Conservation (phyloP, 2,113 vertebrate genomes). For the Hippopotamus amphibius region DNA sequence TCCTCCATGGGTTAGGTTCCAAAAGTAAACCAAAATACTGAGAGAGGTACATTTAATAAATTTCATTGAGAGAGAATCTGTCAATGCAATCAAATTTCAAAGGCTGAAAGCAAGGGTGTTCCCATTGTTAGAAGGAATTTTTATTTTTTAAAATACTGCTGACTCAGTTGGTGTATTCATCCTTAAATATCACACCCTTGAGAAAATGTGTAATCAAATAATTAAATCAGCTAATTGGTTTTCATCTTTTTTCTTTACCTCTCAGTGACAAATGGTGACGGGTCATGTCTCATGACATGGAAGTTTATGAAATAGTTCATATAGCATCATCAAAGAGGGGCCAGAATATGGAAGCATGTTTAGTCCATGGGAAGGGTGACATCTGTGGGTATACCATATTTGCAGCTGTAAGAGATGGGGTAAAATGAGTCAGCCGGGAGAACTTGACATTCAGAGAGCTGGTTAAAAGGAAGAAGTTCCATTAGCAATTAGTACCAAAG, state of each 20-base stretch:
- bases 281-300: neutral
- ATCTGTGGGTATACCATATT: neutral
- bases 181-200: neutral
- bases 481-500: neutral
- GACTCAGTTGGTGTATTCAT: neutral
- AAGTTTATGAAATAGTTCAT: neutral
- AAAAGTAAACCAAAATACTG: slow-evolving; percentile 65
- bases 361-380: neutral
- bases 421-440: neutral
- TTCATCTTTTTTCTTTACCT: neutral
- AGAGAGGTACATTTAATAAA: neutral
- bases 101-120: neutral
- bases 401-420: neutral
- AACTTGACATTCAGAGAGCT: neutral
- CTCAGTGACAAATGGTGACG: neutral
- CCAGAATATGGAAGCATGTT: neutral
- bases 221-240: neutral
- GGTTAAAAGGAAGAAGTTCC: neutral
- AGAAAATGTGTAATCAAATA: neutral
- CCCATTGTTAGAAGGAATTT: neutral
- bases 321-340: neutral
- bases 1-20: slow-evolving; percentile 73
- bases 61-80: slow-evolving; percentile 66
- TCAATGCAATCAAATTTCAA: slow-evolving; percentile 58
- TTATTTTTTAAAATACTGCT: neutral